A percentile compares a stretch with the other conserved stretches of the same genome.
Conservation (phyloP, 2,797 vertebrate genomes). For the Euphonia xanthogaster region DNA sequence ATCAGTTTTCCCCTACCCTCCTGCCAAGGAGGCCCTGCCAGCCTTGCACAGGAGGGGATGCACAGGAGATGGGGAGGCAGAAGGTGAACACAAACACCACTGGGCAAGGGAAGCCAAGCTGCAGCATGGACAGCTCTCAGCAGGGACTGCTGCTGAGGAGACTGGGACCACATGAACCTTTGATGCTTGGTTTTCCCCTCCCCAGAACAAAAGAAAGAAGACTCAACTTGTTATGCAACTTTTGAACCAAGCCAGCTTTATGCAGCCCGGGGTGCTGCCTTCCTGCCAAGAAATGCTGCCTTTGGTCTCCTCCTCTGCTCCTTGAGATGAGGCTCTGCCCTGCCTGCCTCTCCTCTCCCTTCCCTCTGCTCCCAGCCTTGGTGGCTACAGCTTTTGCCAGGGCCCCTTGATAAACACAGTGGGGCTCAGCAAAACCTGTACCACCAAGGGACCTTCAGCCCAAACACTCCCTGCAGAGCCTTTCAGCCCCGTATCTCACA, state of each 20-base stretch:
- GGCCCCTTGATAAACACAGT: neutral
- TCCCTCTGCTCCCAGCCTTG: neutral
- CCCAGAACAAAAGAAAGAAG: neutral
- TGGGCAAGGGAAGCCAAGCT: neutral
- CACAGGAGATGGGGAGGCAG: fast-evolving
- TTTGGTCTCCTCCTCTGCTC: neutral
- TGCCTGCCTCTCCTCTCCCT: neutral
- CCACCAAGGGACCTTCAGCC: fast-evolving
- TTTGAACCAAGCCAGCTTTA: neutral
- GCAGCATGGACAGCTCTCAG: neutral
- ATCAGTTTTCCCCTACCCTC: neutral
- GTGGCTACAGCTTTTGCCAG: neutral
- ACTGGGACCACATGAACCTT: neutral
- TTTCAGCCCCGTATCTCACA: neutral
- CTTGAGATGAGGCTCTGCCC: neutral
- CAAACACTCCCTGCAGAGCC: fast-evolving
- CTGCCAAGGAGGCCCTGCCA: fast-evolving
- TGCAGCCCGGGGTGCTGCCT: neutral
- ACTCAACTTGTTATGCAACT: neutral
- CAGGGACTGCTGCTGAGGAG: neutral
- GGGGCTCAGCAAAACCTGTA: neutral
- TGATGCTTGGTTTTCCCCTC: neutral
- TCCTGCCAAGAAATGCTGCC: neutral
- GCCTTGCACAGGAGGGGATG: neutral
- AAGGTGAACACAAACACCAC: fast-evolving